These are phyloP conservation scores for Calliopsis andreniformis DNA, from an alignment of 1,140 invertebrate genomes.

Conservation along the genomic window DNA sequence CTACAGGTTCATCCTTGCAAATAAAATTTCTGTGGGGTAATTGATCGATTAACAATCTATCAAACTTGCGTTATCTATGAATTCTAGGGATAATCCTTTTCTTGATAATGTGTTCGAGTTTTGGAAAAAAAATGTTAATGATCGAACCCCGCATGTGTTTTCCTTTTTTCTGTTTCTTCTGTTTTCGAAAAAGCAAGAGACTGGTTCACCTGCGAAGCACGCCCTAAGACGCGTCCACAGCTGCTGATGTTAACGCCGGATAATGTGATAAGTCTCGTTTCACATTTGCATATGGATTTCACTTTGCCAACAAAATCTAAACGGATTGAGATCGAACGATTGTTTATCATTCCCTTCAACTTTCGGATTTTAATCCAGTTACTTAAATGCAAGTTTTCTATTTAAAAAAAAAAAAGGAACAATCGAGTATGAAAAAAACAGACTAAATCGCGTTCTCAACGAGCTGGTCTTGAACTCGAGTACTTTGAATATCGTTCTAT, in stretches of 20 bases:
- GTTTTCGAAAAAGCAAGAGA: constrained; percentile 20
- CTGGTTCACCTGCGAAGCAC: constrained; percentile 20
- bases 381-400: not conserved
- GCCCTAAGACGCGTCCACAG: constrained; percentile 27
- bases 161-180: not conserved
- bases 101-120: constrained; percentile 17
- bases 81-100: no score
- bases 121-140: constrained; percentile 21
- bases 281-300: not conserved
- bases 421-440: not conserved
- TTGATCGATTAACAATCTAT: no score
- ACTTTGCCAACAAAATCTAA: constrained; percentile 22
- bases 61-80: no score
- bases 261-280: constrained; percentile 38
- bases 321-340: constrained; percentile 3
- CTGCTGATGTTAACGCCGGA: constrained; percentile 14
- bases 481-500: not conserved
- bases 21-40: no score
- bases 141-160: not conserved
- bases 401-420: not conserved
- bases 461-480: constrained; percentile 5
- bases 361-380: not conserved
- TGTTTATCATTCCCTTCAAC: no score
- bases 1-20: no score
- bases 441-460: not conserved